Evolutionary conservation across 2,888 invertebrate species (phyloP).

Genomic region (Drosophila colorata): DNA sequence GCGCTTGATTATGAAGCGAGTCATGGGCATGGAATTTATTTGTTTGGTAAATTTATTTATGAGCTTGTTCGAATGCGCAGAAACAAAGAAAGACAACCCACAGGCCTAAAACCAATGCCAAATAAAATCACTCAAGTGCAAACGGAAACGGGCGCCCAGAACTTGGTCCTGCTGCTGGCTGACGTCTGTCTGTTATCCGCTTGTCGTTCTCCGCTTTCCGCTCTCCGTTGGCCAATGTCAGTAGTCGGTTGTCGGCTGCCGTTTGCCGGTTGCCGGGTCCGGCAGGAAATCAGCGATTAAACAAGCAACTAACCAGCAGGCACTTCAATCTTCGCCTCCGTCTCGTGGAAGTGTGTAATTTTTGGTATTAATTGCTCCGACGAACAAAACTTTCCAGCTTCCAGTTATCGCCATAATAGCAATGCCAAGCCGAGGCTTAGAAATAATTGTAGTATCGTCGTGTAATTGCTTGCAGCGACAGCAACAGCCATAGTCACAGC

Average conservation of each 20-base stretch:
- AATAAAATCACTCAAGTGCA: conserved; percentile 77
- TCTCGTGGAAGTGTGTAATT: conserved; percentile 74
- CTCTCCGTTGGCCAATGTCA: background rate
- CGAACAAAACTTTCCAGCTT: conserved; percentile 70
- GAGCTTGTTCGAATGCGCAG: conserved; percentile 75
- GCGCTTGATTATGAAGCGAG: conserved; percentile 73
- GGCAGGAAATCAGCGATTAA: conserved; percentile 81
- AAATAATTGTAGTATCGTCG: conserved; percentile 75
- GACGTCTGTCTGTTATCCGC: background rate
- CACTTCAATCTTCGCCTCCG: conserved; percentile 56
- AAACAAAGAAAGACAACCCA: conserved; percentile 66
- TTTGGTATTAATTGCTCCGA: conserved; percentile 73
- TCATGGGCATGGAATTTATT: conserved; percentile 75
- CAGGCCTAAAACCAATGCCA: conserved; percentile 53
- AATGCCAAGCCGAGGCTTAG: conserved; percentile 44
- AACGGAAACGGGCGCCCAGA: conserved; percentile 73
- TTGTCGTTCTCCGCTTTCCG: too few species aligned
- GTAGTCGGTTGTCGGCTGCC: background rate
- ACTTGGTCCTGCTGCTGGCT: conserved; percentile 61
- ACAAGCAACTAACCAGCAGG: conserved; percentile 70
- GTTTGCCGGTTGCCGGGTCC: conserved; percentile 31
- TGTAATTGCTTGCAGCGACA: conserved; percentile 72
- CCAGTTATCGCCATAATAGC: conserved; percentile 40
- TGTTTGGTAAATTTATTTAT: conserved; percentile 78
- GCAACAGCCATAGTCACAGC: conserved; percentile 31